Conservation (phyloP, 2,888 invertebrate species). For the Clitarchus hookeri region DNA sequence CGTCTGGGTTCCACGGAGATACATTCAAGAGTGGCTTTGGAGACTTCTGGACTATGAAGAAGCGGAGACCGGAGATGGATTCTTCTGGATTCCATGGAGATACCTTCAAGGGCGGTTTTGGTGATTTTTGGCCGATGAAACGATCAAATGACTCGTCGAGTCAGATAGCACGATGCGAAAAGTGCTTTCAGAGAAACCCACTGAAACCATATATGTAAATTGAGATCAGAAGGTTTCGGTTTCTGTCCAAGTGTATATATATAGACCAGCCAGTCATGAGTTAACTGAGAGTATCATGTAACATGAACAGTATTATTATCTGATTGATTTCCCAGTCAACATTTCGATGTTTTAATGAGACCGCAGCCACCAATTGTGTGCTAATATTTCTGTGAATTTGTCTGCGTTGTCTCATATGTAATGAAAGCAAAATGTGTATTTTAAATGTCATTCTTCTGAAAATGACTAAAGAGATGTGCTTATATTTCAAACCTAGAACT, state of each 20-base stretch:
- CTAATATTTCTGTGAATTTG: not conserved
- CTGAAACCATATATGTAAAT: not conserved
- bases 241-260: not conserved
- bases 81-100: conserved; percentile 43
- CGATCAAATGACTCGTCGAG: conserved; percentile 27
- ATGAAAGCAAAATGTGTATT: no score
- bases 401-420: no score
- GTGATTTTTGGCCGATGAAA: conserved; percentile 45
- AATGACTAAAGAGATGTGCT: no score
- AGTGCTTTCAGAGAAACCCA: not conserved
- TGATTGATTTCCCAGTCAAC: not conserved
- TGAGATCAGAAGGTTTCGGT: not conserved
- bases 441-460: no score
- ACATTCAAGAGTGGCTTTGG: conserved; percentile 49
- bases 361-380: not conserved
- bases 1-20: conserved; percentile 50
- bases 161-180: not conserved
- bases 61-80: conserved; percentile 43
- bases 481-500: no score
- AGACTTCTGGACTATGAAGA: conserved; percentile 47
- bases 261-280: not conserved
- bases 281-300: conserved; percentile 6
- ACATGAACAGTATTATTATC: not conserved
- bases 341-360: not conserved
- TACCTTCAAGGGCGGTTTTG: conserved; percentile 46